Evolutionary conservation across 2,797 vertebrate genomes (phyloP), one percentile per base, ranked within the genome.

Genomic region (Melanotaenia boesemani): DNA sequence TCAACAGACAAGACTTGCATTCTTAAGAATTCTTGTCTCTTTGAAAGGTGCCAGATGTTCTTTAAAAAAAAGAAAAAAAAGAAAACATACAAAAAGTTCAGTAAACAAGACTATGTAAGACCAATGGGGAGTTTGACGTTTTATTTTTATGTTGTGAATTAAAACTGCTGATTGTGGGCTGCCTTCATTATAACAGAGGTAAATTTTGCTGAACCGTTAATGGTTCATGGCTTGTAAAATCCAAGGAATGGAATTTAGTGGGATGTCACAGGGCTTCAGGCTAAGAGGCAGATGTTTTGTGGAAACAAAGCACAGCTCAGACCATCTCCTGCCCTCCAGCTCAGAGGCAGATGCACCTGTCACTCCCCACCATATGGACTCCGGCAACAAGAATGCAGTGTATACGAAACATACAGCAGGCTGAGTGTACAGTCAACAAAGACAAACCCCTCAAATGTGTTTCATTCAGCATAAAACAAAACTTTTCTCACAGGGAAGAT

Each of bases 321-420:
- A 46, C 70, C 73, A 86, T 83, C 84, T 91, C 62, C 67, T 86
- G 86, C 86, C 91, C 85, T 83, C 56, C 80, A 89, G 89, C 85
- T 83, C 28, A 73, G 81, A 73, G 84, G 72, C 84, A 89, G 81
- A 82, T 85, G 91, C 94, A 94, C 94, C 93, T 95, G 94, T 93
- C 86, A 80, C 54, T 68, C 77, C 81, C 75, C 74, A 56, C 89
- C 84, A 87, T 85, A 87, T 84, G 77, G 83, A 80, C 80, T 37
- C 41, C 68, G 41, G 61, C 74, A 24, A 62, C 77, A 78, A 58
- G 78, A 88, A 86, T 83, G 82, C 74, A 78, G 76, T 67, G 73
- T 77, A 61, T 71, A 79, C 80, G 74, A 75, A 83, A 81, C 76
- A 77, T 46, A 74, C 13, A 68, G 66, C 61, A 70, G 46, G 7